Evolutionary conservation across 2,888 invertebrate species (phyloP), one percentile per base, ranked within the genome.

Genomic region (Anaspis maculata): DNA sequence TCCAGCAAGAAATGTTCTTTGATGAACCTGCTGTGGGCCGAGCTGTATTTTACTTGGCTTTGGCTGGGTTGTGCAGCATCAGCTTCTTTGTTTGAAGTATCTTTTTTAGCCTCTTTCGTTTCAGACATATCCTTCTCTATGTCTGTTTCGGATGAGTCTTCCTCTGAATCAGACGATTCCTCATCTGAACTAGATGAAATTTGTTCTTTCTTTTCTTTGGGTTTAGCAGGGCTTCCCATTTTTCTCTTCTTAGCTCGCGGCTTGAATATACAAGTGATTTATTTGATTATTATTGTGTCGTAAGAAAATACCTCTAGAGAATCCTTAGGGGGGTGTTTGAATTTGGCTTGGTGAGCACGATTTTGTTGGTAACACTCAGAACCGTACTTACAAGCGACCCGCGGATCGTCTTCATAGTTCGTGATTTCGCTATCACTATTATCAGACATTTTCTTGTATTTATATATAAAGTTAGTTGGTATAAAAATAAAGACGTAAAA

Each of bases 281-380:
- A n/a, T n/a, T n/a, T n/a, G n/a, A n/a, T n/a, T n/a, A n/a, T n/a
- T n/a, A n/a, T n/a, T n/a, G n/a, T n/a, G n/a, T n/a, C n/a, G n/a
- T n/a, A n/a, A n/a, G n/a, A n/a, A n/a, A n/a, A n/a, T n/a, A n/a
- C n/a, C n/a, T n/a, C n/a, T n/a, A n/a, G n/a, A n/a, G n/a, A n/a
- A n/a, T n/a, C 9, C 58, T 64, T 64, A 26, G 72, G 70, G 7
- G 84, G 85, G 62, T 90, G 89, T 63, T 83, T 86, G 47, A 73
- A 91, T 54, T 78, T 81, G 36, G 72, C 66, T 34, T 71, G 71
- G 67, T 91, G 91, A 1, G 69, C 67, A 1, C 79, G 69, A 68
- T 88, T 90, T 56, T 78, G 83, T 56, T 86, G 87, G 61, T 87
- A 90, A 62, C 91, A 91, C 46, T 79, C 76, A 3, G 57, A 60